Evolutionary conservation across 2,113 vertebrate genomes (phyloP).

Genomic region (Tragelaphus strepsiceros): DNA sequence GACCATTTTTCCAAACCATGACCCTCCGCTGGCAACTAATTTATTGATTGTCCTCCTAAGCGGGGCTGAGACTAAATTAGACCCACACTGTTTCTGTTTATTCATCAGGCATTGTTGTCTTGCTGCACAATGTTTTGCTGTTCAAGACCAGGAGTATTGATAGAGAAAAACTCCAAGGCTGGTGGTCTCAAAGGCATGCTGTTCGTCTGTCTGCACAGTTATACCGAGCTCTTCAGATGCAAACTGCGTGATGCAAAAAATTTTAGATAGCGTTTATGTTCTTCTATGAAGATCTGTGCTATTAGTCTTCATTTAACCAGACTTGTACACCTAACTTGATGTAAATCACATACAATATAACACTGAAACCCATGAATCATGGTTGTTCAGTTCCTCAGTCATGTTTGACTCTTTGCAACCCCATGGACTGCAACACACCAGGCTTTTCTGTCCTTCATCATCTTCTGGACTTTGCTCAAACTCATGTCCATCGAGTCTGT

Average conservation of each 20-base stretch:
- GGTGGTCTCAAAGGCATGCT: rapidly evolving
- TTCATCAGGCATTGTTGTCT: not conserved
- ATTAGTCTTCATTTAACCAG: not conserved
- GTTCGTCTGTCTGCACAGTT: rapidly evolving
- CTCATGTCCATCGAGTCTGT: not conserved
- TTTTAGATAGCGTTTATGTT: rapidly evolving
- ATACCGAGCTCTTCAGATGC: rapidly evolving
- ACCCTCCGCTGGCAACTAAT: rapidly evolving
- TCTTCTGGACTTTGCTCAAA: not conserved
- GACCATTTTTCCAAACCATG: rapidly evolving
- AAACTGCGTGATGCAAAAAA: rapidly evolving
- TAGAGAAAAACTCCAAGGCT: not conserved
- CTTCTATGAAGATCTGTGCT: rapidly evolving
- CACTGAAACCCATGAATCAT: not conserved
- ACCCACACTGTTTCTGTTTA: not conserved
- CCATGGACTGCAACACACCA: not conserved
- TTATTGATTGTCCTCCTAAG: rapidly evolving
- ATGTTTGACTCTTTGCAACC: not conserved
- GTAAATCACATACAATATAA: not conserved
- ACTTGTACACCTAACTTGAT: not conserved
- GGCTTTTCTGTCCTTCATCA: not conserved
- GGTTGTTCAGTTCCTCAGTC: not conserved
- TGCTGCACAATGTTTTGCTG: not conserved
- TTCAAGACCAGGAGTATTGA: not conserved
- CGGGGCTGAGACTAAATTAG: rapidly evolving